Percentiles rank a stretch among this genome's conserved stretches.
Conservation (phyloP, 2,113 vertebrate genomes). For the Eretmochelys imbricata region DNA sequence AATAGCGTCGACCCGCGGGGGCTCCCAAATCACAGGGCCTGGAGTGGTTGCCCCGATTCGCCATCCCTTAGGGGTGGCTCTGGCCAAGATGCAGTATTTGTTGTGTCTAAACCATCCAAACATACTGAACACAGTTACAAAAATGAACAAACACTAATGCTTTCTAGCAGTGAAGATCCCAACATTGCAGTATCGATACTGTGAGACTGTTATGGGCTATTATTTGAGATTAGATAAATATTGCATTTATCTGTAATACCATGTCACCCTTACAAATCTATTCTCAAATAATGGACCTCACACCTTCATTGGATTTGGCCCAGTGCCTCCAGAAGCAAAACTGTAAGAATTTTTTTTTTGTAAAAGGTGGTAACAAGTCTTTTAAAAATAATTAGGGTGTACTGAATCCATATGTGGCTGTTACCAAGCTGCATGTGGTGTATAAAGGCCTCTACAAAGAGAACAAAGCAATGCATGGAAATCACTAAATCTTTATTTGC, state of each 20-base stretch:
- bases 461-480: neutral
- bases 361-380: neutral
- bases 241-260: neutral
- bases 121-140: neutral
- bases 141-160: neutral
- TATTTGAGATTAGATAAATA: neutral
- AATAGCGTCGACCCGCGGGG: too few relatives aligned
- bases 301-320: neutral
- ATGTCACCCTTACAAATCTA: neutral
- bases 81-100: neutral
- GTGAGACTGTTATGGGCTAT: neutral
- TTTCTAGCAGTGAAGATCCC: neutral
- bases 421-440: neutral
- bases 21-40: too few relatives aligned
- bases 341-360: neutral
- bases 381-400: neutral
- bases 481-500: neutral
- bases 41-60: too few relatives aligned
- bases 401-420: neutral
- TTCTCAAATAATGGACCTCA: neutral
- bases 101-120: neutral
- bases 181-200: neutral
- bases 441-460: neutral
- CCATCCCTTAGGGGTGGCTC: too few relatives aligned
- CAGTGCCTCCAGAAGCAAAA: neutral